A percentile compares a stretch with the other conserved stretches of the same genome.
phyloP scores from a whole-genome alignment of 1,140 invertebrate species.

The Mercenaria mercenaria region DNA sequence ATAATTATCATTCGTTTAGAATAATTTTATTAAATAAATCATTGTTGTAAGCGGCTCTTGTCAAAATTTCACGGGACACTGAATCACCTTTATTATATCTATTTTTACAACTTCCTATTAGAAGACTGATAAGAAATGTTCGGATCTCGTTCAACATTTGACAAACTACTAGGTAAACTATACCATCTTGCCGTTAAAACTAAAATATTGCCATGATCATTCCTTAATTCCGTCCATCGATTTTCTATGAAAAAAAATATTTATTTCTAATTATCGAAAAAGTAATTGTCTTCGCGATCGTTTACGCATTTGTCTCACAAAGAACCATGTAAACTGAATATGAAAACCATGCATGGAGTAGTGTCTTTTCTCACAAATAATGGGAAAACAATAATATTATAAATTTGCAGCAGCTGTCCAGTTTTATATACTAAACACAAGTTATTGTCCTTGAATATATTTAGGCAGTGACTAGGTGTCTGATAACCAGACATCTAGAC shows the following conservation, averaged over 20 bases:
- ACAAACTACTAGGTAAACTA: slow-evolving; percentile 67
- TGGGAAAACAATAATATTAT: no score
- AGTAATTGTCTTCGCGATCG: neutral
- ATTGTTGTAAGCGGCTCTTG: neutral
- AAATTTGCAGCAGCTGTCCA: no score
- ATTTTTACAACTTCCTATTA: slow-evolving; percentile 34
- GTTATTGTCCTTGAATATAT: no score
- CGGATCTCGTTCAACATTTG: slow-evolving; percentile 55
- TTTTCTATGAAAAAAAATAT: neutral
- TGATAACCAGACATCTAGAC: no score
- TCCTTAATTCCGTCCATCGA: no score
- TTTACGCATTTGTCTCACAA: neutral
- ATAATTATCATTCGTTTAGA: no score
- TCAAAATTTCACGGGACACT: slow-evolving; percentile 42
- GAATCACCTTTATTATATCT: slow-evolving; percentile 31
- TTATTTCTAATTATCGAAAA: no score
- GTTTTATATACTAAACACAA: no score
- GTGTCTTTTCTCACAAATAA: no score
- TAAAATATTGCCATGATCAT: no score
- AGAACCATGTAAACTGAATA: neutral
- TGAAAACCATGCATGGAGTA: no score
- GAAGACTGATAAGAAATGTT: slow-evolving; percentile 45
- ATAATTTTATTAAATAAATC: neutral
- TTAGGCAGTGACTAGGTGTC: no score
- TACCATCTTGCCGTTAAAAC: neutral